These are phyloP conservation scores for Zosterops pallidus DNA, from an alignment of 2,113 vertebrate genomes.

Conservation along the genomic window DNA sequence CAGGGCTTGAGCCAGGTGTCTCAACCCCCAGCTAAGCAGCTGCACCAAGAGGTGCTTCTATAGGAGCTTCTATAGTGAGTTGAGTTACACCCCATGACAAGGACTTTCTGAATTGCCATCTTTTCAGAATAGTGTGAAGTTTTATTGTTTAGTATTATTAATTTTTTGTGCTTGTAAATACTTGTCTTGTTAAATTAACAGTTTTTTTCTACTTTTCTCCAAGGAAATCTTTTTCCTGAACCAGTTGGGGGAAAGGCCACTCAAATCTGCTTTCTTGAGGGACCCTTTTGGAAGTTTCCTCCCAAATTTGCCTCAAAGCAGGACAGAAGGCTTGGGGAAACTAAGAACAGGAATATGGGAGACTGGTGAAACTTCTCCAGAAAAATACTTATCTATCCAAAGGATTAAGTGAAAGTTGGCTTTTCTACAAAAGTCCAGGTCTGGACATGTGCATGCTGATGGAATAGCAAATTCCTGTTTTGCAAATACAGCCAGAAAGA, in stretches of 20 bases:
- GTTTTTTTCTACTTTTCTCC: not conserved
- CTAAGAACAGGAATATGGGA: not conserved
- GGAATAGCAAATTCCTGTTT: not conserved
- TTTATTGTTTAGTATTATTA: not conserved
- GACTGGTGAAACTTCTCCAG: not conserved
- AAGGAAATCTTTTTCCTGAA: not conserved
- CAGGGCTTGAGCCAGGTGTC: not conserved
- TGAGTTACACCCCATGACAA: accelerated
- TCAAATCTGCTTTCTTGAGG: not conserved
- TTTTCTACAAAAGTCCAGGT: not conserved
- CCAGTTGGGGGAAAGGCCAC: accelerated
- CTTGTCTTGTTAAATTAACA: not conserved
- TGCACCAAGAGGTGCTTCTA: not conserved
- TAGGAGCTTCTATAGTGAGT: not conserved
- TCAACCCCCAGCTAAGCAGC: not conserved
- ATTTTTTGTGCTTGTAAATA: not conserved
- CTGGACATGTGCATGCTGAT: not conserved
- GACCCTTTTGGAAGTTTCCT: not conserved
- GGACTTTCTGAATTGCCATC: not conserved
- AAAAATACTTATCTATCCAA: not conserved
- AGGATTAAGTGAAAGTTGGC: not conserved
- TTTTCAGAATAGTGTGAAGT: not conserved
- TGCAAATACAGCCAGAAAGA: constrained; percentile 21
- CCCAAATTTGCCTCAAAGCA: not conserved
- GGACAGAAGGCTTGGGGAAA: not conserved